Evolutionary conservation across 2,797 vertebrate genomes (phyloP).

Genomic region (Heterohyrax brucei): DNA sequence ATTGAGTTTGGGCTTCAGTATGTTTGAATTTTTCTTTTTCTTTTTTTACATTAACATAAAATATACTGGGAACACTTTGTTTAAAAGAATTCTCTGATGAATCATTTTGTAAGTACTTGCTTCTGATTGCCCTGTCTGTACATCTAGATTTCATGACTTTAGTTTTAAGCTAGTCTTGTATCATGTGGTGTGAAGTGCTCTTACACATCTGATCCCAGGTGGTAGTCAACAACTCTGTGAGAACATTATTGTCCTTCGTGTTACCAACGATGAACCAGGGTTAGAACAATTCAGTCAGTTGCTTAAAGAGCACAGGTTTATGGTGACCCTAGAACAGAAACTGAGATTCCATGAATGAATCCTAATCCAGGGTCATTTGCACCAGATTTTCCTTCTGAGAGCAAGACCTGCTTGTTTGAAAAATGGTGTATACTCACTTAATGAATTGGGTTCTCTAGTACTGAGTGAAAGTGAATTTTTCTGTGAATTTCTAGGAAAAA

Average conservation of each 20-base stretch:
- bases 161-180: background rate
- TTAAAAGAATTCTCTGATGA: background rate
- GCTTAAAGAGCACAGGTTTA: conserved; percentile 5
- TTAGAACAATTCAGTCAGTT: conserved; percentile 16
- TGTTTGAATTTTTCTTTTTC: conserved; percentile 55
- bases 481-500: conserved; percentile 38
- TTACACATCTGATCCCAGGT: background rate
- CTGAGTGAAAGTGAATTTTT: background rate
- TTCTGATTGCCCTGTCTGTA: background rate
- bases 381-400: background rate
- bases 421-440: background rate
- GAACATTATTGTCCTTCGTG: background rate
- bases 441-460: background rate
- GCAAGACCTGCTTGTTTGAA: background rate
- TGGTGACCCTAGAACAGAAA: background rate
- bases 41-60: conserved; percentile 52
- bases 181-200: background rate
- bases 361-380: background rate
- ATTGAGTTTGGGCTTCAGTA: background rate
- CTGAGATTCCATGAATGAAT: background rate
- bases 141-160: background rate
- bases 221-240: background rate
- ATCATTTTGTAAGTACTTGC: background rate
- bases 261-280: background rate
- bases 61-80: background rate